These are phyloP conservation scores for Callospermophilus lateralis DNA, from an alignment of 2,113 vertebrate species.

Conservation along the genomic window DNA sequence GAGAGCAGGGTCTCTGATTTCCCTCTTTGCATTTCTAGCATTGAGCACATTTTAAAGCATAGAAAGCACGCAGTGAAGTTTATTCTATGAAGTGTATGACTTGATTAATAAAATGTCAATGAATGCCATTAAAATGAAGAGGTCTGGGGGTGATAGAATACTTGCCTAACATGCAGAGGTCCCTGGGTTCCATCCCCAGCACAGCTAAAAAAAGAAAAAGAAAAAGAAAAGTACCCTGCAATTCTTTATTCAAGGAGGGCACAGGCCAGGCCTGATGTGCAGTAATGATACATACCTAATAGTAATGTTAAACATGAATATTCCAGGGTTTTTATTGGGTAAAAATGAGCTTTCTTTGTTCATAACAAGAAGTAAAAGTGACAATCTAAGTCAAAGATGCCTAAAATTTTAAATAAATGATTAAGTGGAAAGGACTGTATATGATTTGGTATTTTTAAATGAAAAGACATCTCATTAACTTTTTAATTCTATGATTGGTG, in stretches of 20 bases:
- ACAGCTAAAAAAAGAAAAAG: no score
- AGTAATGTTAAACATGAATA: background rate
- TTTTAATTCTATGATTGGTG: background rate
- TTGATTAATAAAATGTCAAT: background rate
- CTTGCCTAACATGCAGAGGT: no score
- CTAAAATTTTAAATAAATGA: constrained; percentile 47
- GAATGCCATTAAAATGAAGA: background rate
- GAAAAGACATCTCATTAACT: background rate
- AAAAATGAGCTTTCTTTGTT: background rate
- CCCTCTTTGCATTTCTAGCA: background rate
- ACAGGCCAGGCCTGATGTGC: background rate
- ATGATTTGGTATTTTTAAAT: constrained; percentile 47
- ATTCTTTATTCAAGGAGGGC: background rate
- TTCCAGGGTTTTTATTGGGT: background rate
- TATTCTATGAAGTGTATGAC: background rate
- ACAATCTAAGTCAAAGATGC: constrained; percentile 12
- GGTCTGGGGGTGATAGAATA: no score
- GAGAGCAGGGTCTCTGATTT: background rate
- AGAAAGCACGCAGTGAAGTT: background rate
- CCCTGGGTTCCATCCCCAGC: no score
- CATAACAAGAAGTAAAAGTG: background rate
- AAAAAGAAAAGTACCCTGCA: background rate
- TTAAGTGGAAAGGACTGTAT: background rate
- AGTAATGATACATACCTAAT: background rate
- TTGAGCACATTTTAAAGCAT: background rate